phyloP scores from a whole-genome alignment of 2,797 vertebrate species.

The Coregonus sp. region DNA sequence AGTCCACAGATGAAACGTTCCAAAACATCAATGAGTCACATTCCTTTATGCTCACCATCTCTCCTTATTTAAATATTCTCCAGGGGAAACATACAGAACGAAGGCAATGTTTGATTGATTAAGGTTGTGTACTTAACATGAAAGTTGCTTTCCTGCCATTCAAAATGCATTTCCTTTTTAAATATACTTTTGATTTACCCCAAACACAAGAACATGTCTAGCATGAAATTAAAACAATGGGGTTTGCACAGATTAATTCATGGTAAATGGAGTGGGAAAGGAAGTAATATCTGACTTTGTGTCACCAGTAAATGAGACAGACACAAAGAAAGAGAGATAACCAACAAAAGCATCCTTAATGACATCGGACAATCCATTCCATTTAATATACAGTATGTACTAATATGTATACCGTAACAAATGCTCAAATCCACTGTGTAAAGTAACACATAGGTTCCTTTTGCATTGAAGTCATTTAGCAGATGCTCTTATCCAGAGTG shows the following conservation, averaged over 20 bases:
- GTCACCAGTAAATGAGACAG: constrained; percentile 50
- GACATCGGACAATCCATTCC: constrained; percentile 38
- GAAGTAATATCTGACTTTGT: constrained; percentile 62
- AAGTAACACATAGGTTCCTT: neutral
- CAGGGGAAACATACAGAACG: constrained; percentile 14
- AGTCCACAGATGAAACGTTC: constrained; percentile 54
- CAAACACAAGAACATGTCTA: constrained; percentile 63
- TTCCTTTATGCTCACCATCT: constrained; percentile 44
- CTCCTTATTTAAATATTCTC: constrained; percentile 40
- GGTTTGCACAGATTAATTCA: constrained; percentile 64
- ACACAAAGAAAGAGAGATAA: constrained; percentile 30
- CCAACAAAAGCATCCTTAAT: constrained; percentile 38
- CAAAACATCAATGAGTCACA: constrained; percentile 59
- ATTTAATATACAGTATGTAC: neutral
- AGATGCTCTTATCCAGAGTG: too few species aligned
- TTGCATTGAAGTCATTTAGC: too few species aligned
- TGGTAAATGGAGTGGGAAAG: constrained; percentile 65
- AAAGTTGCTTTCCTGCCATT: constrained; percentile 32
- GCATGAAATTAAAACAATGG: constrained; percentile 75
- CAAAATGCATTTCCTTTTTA: constrained; percentile 46
- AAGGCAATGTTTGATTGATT: constrained; percentile 46
- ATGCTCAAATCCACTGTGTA: neutral
- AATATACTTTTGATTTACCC: constrained; percentile 58
- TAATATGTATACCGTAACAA: neutral
- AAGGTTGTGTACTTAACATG: constrained; percentile 40